These are phyloP conservation scores for Aproaerema taeniolella DNA, from an alignment of 2,888 invertebrate genomes.

Conservation along the genomic window DNA sequence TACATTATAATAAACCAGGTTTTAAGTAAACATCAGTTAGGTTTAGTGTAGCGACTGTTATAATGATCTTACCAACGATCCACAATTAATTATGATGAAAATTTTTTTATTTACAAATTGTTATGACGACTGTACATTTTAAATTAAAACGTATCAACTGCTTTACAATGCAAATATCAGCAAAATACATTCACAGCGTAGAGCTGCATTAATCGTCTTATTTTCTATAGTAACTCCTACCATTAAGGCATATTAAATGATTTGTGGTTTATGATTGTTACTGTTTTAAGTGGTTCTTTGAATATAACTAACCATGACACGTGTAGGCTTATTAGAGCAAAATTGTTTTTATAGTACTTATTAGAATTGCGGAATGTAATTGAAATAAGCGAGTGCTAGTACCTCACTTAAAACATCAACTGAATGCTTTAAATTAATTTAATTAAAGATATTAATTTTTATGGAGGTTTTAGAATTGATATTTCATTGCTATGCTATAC, in stretches of 20 bases:
- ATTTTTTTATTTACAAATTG: constrained; percentile 9
- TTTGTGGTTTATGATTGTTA: constrained; percentile 15
- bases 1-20: too few relatives aligned
- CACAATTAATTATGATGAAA: too few relatives aligned
- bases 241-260: constrained; percentile 12
- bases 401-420: too few relatives aligned
- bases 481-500: too few relatives aligned
- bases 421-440: too few relatives aligned
- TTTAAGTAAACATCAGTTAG: too few relatives aligned
- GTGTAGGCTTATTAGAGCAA: constrained; percentile 1
- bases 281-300: constrained; percentile 5
- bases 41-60: too few relatives aligned
- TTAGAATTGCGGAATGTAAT: too few relatives aligned
- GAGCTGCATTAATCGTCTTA: constrained; percentile 16
- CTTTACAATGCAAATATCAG: constrained; percentile 36
- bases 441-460: too few relatives aligned
- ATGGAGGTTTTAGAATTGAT: too few relatives aligned
- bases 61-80: too few relatives aligned
- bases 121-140: constrained; percentile 24
- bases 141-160: constrained; percentile 28
- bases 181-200: constrained; percentile 30
- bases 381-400: too few relatives aligned
- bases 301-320: constrained; percentile 1
- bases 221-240: constrained; percentile 4
- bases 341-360: not conserved